Evolutionary conservation across 2,113 vertebrate genomes (phyloP), one percentile per base, ranked within the genome.

Genomic region (Etia nguti): DNA sequence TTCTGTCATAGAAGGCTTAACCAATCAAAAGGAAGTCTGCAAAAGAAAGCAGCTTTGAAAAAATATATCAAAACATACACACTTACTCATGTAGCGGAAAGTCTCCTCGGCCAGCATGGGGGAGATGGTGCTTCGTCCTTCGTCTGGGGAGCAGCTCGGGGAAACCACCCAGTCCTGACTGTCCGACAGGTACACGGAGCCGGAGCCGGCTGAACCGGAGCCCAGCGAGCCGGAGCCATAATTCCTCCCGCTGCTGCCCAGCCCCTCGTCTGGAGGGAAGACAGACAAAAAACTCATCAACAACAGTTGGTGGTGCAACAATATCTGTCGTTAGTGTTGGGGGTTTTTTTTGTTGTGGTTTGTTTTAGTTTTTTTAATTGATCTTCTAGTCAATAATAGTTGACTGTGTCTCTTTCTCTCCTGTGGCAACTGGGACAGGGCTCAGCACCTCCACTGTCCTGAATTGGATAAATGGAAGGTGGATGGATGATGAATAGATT

Each of bases 31-130:
- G 3, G 12, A 26, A 79, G 31, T 5, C 80, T 22, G 70, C n/a
- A 86, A 31, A 83, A 36, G 81, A 6, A 56, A 48, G 24, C 70
- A 50, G 43, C 43, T 77, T 50, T 77, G 43, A 24, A 50, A 20
- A 77, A 50, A 31, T 10, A 36, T 15, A 60, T 11, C 50, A 34
- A 57, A 80, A 55, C 6, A 31, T 12, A 8, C 6, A 65, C 4
- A 97, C 98, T 96, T 91, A 99, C 98, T 98, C 98, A 98, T 98
- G 96, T 99, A 99, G 95, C 36, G 97, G 94, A 99, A 97, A 8
- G 98, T 97, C 85, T 99, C 97, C 89, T 98, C 97, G 1, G 97
- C 97, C 89, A 90, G 95, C 90, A 97, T 82, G 4, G 98, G 96
- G 82, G 98, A 97, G 87, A 98, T 88, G 75, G 92, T 41, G 24